These are phyloP conservation scores for Dendrocincla tyrannina DNA, from an alignment of 2,797 vertebrate genomes.

Conservation along the genomic window DNA sequence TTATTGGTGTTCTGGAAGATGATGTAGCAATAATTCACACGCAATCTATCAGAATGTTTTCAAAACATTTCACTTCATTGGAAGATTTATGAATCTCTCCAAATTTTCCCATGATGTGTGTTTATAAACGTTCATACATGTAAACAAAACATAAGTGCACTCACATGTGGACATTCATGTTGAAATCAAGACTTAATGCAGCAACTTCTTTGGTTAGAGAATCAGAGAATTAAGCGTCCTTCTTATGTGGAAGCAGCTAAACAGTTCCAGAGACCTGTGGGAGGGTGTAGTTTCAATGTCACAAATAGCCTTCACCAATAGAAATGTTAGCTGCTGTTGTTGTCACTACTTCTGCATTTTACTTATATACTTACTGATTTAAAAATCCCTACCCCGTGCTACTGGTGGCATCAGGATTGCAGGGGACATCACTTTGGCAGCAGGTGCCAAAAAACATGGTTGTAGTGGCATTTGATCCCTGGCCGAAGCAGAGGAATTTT, in stretches of 20 bases:
- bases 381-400: background rate
- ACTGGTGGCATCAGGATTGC: background rate
- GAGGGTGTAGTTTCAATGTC: background rate
- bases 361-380: background rate
- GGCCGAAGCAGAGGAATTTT: background rate
- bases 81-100: background rate
- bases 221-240: background rate
- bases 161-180: background rate
- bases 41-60: background rate
- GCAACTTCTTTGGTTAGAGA: background rate
- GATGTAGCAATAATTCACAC: background rate
- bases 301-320: background rate
- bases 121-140: background rate
- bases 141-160: background rate
- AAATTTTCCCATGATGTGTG: background rate
- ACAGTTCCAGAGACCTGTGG: background rate
- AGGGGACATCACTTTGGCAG: background rate
- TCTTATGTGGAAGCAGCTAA: background rate
- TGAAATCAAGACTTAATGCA: fast-evolving
- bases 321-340: background rate
- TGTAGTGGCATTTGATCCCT: background rate
- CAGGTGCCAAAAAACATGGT: background rate
- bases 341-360: background rate
- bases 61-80: background rate
- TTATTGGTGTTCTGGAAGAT: background rate